Evolutionary conservation across 2,113 vertebrate species (phyloP), one percentile per base, ranked within the genome.

Genomic region (Alaudala cheleensis): DNA sequence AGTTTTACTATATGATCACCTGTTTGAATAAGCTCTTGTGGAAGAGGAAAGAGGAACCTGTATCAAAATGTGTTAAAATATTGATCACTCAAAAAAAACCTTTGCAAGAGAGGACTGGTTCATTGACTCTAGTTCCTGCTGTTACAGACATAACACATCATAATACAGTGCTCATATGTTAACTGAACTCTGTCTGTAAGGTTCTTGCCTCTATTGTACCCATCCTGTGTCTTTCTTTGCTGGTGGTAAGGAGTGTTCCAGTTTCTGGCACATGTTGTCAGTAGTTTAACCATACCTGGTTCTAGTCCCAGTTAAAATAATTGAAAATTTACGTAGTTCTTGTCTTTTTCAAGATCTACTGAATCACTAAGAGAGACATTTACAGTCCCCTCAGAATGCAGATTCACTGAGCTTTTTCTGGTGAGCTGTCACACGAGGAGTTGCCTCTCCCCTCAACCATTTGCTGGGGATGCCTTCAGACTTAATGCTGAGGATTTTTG

Each of bases 401-500:
- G 23, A 50, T 42, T 39, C 18, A 13, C 14, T 0, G 3, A 42
- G 29, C 23, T 79, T 25, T 64, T 71, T 49, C 58, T 76, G 49
- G 16, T 61, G 24, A 28, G 26, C 34, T 83, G 10, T 60, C 33
- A 73, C 24, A 33, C 0, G 0, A 37, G 9, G 40, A 29, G 29
- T 34, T 84, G 12, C 31, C 33, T 88, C 14, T 92, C 25, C 9
- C 20, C 22, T 71, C 2, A 4, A 1, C 16, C 3, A 6, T 66
- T 60, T 82, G 21, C 21, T 44, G 22, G 6, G 82, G n/a, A 44
- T 22, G 24, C 49, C 37, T 86, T 86, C 44, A 85, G 73, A 21
- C 8, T 54, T 74, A 42, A 51, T 28, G 34, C 39, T 81, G 47
- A 62, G 23, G n/a, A 50, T 17, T 79, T 87, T 29, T 82, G 21